phyloP scores from a whole-genome alignment of 2,888 invertebrate genomes.

The Heliconius ismenius region DNA sequence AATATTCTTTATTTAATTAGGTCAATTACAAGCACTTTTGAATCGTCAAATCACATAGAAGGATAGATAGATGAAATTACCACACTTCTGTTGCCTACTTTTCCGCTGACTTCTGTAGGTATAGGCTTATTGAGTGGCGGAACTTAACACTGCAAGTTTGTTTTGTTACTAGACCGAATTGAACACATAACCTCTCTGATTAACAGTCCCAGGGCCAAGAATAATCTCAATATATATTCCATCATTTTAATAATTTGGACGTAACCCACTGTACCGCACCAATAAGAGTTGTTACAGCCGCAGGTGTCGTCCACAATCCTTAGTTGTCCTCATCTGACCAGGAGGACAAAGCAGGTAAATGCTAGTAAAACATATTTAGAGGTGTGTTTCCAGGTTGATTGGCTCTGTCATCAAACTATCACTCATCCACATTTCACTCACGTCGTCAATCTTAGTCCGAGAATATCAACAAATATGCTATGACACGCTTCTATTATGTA shows the following conservation, averaged over 20 bases:
- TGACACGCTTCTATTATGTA: neutral
- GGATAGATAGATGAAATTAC: no score
- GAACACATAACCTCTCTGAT: no score
- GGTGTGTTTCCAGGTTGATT: neutral
- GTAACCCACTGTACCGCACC: neutral
- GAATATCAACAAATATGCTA: slow-evolving; percentile 2
- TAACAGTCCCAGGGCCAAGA: no score
- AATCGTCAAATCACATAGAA: neutral
- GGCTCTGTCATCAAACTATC: slow-evolving; percentile 3
- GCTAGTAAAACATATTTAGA: neutral
- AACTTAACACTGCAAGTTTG: no score
- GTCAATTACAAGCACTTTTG: neutral
- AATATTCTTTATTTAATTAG: neutral
- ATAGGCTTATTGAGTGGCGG: no score
- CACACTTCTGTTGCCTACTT: no score
- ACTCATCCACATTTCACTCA: slow-evolving; percentile 10
- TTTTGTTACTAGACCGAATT: no score
- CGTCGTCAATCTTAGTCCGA: slow-evolving; percentile 16
- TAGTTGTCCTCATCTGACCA: no score
- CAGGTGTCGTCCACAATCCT: no score
- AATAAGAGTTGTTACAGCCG: no score
- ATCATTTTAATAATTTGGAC: neutral
- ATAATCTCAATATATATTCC: neutral
- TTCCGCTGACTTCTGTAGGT: no score
- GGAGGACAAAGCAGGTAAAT: neutral